These are phyloP conservation scores for Anoplolepis gracilipes DNA, from an alignment of 1,140 invertebrate genomes.

Conservation along the genomic window DNA sequence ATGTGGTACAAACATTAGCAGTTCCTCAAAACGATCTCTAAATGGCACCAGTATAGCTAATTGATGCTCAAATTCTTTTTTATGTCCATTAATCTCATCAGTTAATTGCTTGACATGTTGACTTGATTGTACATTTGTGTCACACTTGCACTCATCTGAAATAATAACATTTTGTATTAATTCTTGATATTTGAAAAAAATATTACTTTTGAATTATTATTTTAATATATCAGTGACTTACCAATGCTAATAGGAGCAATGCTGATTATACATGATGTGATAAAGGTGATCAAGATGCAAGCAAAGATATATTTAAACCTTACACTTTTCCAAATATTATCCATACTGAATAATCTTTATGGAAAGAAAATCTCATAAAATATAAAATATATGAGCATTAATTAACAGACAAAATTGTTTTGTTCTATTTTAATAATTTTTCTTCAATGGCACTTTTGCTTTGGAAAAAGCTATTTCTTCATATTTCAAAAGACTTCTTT, in stretches of 20 bases:
- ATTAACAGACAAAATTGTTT: background rate
- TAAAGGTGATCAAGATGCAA: slow-evolving; percentile 82
- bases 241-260: slow-evolving; percentile 81
- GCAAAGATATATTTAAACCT: slow-evolving; percentile 82
- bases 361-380: slow-evolving; percentile 24
- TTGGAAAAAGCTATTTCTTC: background rate
- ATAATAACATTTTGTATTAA: slow-evolving; percentile 7
- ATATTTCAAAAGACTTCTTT: background rate
- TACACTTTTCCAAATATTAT: slow-evolving; percentile 76
- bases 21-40: slow-evolving; percentile 97
- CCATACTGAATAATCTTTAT: slow-evolving; percentile 48
- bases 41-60: slow-evolving; percentile 96
- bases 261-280: slow-evolving; percentile 82
- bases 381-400: slow-evolving; percentile 4
- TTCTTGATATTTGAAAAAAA: too few species aligned
- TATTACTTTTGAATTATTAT: background rate
- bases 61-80: slow-evolving; percentile 81
- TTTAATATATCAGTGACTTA: slow-evolving; percentile 69
- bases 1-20: slow-evolving; percentile 96
- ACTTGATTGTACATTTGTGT: slow-evolving; percentile 60
- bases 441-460: background rate
- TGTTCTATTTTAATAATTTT: background rate
- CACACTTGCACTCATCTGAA: slow-evolving; percentile 82
- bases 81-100: slow-evolving; percentile 43
- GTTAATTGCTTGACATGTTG: slow-evolving; percentile 63